Base-by-base conservation (phyloP, 1,140 invertebrate species). In the Ptiloglossa arizonensis region DNA sequence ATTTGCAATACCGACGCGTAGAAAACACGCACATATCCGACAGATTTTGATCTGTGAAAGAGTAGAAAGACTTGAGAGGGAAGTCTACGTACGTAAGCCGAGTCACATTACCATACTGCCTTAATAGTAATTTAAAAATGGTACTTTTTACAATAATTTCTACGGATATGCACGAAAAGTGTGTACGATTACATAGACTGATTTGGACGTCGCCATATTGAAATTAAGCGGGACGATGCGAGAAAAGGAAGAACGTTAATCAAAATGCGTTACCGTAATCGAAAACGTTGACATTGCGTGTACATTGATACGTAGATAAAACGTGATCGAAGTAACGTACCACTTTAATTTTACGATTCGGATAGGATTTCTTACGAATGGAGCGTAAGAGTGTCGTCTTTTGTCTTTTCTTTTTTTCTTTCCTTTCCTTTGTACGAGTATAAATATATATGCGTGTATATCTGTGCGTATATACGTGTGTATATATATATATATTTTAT, bases 61-160 rank as follows among this genome's bases (percentile, higher is more conserved):
- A 60, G 19, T 38, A 73, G 54, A 44, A 44, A 24, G 60, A 41
- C 29, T 71, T 57, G 11, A 35, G 32, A 68, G 48, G 44, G 54
- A 83, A 81, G 81, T 79, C 81, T 86, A 70, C 71, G 67, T 82
- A 86, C 32, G 38, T 77, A 84, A 87, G 87, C 81, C 56, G 85
- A 88, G 85, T 86, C 85, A 90, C 83, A 90, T 88, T 90, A 83
- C 89, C 89, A 85, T 89, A 91, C 87, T 90, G 89, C 89, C 89
- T 90, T 90, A 90, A 89, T 89, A 90, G 87, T 89, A 59, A 82
- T 86, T 85, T 88, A 88, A 87, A 87, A 81, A 82, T 67, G 83
- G 80, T 82, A 82, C 74, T 85, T 85, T 86, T 82, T 79, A 83
- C 70, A 19, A 71, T 69, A 80, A 82, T 80, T 80, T 69, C 67